Conservation (phyloP, 2,113 vertebrate species). For the Epinephelus cyanopodus region DNA sequence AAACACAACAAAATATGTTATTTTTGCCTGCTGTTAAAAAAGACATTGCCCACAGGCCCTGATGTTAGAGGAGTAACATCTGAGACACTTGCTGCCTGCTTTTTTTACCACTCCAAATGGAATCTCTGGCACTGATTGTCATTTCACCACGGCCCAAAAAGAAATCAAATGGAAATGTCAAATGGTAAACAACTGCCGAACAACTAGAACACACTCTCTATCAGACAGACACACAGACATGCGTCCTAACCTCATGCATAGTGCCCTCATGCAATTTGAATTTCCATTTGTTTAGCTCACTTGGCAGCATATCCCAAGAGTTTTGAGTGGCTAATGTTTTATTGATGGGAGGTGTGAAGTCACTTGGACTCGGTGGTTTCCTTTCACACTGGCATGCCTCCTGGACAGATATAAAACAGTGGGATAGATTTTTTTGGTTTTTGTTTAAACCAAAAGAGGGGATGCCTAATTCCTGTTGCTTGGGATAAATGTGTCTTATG, state of each 20-base stretch:
- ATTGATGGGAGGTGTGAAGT: conserved; percentile 65
- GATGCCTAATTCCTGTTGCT: conserved; percentile 37
- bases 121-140: conserved; percentile 62
- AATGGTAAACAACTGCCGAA: conserved; percentile 62
- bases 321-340: conserved; percentile 73
- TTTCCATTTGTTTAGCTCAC: conserved; percentile 78
- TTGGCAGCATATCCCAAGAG: conserved; percentile 60
- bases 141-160: conserved; percentile 58
- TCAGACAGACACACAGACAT: background rate
- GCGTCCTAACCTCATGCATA: conserved; percentile 25
- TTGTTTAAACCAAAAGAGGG: background rate
- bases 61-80: conserved; percentile 34
- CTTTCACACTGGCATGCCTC: conserved; percentile 9
- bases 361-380: conserved; percentile 50
- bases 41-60: background rate
- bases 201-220: conserved; percentile 4
- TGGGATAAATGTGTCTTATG: conserved; percentile 37
- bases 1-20: conserved; percentile 1
- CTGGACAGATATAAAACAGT: conserved; percentile 35
- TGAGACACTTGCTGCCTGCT: conserved; percentile 26
- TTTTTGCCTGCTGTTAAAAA: conserved; percentile 25
- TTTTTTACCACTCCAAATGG: conserved; percentile 65
- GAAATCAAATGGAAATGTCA: conserved; percentile 81
- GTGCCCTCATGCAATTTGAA: conserved; percentile 76
- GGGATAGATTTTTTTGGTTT: conserved; percentile 15